A percentile compares a stretch with the other conserved stretches of the same genome.
phyloP scores from a whole-genome alignment of 2,113 vertebrate species.

The Galemys pyrenaicus region DNA sequence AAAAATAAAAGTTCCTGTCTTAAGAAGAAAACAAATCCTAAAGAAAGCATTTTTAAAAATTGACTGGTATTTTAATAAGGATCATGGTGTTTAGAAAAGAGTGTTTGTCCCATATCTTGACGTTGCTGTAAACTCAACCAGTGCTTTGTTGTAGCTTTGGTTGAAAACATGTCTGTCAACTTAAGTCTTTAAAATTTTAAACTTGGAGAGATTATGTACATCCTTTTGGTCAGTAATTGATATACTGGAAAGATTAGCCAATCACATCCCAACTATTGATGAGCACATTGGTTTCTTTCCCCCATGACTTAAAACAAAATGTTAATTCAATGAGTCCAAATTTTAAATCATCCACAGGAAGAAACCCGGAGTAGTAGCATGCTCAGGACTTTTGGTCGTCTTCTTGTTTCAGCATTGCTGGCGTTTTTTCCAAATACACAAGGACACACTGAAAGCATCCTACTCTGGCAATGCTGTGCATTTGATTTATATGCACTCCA shows the following conservation, averaged over 20 bases:
- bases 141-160: constrained; percentile 72
- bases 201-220: not conserved
- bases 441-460: constrained; percentile 80
- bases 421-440: constrained; percentile 78
- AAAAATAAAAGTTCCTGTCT: too few relatives aligned
- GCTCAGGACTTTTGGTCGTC: constrained; percentile 76
- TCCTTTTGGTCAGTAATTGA: constrained; percentile 18
- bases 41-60: not conserved
- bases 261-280: not conserved
- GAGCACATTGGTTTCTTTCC: constrained; percentile 34
- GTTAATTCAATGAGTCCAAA: constrained; percentile 76
- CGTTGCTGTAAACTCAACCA: constrained; percentile 46
- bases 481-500: constrained; percentile 71
- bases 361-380: constrained; percentile 68
- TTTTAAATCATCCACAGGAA: constrained; percentile 71
- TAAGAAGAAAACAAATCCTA: too few relatives aligned
- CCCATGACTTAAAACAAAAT: constrained; percentile 49
- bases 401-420: constrained; percentile 79
- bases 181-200: constrained; percentile 79
- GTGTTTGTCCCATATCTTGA: constrained; percentile 64
- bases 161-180: constrained; percentile 63
- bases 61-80: constrained; percentile 76
- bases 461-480: constrained; percentile 63
- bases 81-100: constrained; percentile 67
- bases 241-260: not conserved